Conservation (phyloP, 1,140 invertebrate species). For the Saccostrea echinata region DNA sequence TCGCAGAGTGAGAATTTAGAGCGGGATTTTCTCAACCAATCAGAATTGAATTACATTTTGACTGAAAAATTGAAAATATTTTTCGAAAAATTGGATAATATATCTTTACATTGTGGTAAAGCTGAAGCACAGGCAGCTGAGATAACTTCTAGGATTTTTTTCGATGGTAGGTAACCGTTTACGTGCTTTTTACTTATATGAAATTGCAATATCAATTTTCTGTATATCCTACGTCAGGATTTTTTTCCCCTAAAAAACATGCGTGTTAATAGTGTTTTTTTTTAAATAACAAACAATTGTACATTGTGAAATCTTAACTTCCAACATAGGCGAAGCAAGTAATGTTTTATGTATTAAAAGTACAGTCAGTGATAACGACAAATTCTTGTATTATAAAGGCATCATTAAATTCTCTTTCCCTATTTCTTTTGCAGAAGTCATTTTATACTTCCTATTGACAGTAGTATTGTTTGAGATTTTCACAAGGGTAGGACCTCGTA, state of each 20-base stretch:
- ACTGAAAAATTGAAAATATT: not conserved
- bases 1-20: not conserved
- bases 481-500: not conserved
- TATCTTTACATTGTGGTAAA: not conserved
- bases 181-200: not conserved
- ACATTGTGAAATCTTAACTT: too few species aligned
- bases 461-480: not conserved
- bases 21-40: not conserved
- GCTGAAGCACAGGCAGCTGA: not conserved
- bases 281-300: too few species aligned
- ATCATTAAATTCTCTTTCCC: too few species aligned
- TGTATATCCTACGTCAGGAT: too few species aligned
- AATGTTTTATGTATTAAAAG: too few species aligned
- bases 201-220: too few species aligned
- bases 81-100: slow-evolving; percentile 6
- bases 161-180: not conserved
- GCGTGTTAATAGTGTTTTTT: too few species aligned
- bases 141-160: not conserved
- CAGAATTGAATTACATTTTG: not conserved
- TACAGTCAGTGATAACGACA: too few species aligned
- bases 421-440: not conserved
- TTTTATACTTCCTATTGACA: slow-evolving; percentile 10
- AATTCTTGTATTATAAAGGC: too few species aligned
- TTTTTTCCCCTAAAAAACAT: too few species aligned
- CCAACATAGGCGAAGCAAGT: too few species aligned